A percentile compares a stretch with the other conserved stretches of the same genome.
Conservation (phyloP, 2,888 invertebrate species). For the Drosophila fulvimacula region DNA sequence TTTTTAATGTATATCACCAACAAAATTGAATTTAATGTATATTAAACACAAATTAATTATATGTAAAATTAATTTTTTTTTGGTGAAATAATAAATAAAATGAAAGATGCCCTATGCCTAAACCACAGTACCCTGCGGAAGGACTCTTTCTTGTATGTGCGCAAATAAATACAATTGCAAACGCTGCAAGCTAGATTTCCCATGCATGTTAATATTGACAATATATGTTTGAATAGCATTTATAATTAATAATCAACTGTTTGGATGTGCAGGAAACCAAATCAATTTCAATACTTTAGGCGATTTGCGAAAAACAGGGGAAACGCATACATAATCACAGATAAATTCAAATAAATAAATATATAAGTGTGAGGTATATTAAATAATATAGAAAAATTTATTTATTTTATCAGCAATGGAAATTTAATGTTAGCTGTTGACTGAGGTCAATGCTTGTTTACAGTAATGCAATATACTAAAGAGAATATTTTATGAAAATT, state of each 20-base stretch:
- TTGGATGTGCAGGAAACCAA: background rate
- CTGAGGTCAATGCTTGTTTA: no score
- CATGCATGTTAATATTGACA: background rate
- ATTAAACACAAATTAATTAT: background rate
- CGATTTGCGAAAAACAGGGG: background rate
- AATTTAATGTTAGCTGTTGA: no score
- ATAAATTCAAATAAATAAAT: background rate
- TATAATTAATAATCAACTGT: slow-evolving; percentile 2
- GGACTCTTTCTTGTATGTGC: background rate
- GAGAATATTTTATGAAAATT: no score
- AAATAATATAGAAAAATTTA: background rate
- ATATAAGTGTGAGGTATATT: background rate
- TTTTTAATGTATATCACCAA: no score
- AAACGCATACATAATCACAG: background rate
- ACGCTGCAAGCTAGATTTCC: background rate
- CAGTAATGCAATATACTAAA: no score
- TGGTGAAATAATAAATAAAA: background rate
- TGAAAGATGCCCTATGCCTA: background rate
- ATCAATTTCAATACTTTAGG: background rate
- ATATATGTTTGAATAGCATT: background rate
- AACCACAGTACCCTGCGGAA: background rate
- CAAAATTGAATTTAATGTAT: no score
- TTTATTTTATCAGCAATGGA: background rate
- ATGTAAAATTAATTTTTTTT: no score
- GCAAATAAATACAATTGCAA: slow-evolving; percentile 3